Evolutionary conservation across 1,140 invertebrate genomes (phyloP).

Genomic region (Solenopsis fugax): DNA sequence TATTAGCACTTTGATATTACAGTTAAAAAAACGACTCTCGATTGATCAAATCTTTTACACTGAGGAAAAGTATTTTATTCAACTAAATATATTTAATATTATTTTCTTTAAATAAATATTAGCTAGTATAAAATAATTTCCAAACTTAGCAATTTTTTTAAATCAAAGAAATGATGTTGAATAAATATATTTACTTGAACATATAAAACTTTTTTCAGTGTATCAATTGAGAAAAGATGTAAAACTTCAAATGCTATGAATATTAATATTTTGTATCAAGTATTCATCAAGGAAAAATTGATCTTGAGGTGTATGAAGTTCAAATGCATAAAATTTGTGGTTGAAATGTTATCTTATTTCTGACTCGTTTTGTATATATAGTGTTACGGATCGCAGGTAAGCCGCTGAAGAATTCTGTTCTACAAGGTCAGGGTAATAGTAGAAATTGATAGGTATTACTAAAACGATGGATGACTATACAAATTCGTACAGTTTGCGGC

Average conservation of each 20-base stretch:
- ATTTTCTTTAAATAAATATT: background rate
- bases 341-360: background rate
- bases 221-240: background rate
- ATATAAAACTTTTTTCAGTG: too few species aligned
- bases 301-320: background rate
- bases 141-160: too few species aligned
- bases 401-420: background rate
- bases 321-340: background rate
- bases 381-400: constrained; percentile 9
- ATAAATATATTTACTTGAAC: too few species aligned
- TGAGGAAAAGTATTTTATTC: too few species aligned
- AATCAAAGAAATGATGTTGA: too few species aligned
- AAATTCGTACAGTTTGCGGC: background rate
- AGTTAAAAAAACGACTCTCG: background rate
- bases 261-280: background rate
- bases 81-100: too few species aligned
- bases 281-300: background rate
- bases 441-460: background rate
- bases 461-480: background rate
- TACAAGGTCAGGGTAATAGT: background rate
- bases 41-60: background rate
- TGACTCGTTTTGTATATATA: background rate
- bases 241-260: background rate
- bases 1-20: background rate
- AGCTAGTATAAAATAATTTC: too few species aligned